Conservation (phyloP, 2,797 vertebrate species). For the Remorina albescens region DNA sequence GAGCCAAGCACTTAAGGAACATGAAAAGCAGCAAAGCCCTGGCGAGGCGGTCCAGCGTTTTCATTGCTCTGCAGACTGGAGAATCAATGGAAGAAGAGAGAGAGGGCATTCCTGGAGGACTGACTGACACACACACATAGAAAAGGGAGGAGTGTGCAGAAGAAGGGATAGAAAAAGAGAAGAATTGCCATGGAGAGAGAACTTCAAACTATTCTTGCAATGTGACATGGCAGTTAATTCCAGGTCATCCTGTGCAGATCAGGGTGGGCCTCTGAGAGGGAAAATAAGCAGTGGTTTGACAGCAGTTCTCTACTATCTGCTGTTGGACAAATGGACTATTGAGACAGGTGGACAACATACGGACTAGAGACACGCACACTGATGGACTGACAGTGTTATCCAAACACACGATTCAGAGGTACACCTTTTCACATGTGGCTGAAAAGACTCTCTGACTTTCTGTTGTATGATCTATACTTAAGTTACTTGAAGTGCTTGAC, state of each 20-base stretch:
- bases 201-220: not conserved
- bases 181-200: not conserved
- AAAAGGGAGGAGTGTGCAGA: conserved; percentile 24
- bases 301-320: conserved; percentile 50
- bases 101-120: conserved; percentile 59
- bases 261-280: conserved; percentile 61
- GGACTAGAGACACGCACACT: conserved; percentile 55
- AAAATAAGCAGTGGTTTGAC: conserved; percentile 70
- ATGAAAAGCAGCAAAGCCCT: conserved; percentile 76
- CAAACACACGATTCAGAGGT: conserved; percentile 40
- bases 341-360: conserved; percentile 78
- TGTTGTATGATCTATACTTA: not conserved
- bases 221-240: conserved; percentile 40
- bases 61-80: conserved; percentile 55
- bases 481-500: not conserved
- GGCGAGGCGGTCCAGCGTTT: conserved; percentile 67
- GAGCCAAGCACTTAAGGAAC: conserved; percentile 69
- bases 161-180: not conserved
- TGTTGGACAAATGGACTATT: conserved; percentile 75
- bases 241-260: conserved; percentile 40
- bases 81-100: conserved; percentile 69
- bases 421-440: conserved; percentile 34
- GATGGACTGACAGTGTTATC: conserved; percentile 36
- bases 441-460: not conserved
- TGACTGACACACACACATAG: conserved; percentile 43